Conservation (phyloP, 2,888 invertebrate genomes). For the Protonemura montana region DNA sequence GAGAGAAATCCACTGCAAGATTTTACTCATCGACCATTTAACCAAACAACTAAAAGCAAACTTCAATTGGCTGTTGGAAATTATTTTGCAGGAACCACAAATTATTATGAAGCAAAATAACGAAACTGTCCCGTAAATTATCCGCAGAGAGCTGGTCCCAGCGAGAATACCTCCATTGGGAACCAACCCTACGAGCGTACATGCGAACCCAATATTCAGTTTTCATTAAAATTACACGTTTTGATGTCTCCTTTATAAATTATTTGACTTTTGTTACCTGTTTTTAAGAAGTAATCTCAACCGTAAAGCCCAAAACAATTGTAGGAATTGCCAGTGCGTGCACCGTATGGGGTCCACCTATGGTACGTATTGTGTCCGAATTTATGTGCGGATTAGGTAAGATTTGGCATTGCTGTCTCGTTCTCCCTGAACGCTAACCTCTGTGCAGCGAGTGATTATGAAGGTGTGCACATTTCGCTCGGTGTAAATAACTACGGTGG, state of each 20-base stretch:
- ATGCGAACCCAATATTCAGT: not conserved
- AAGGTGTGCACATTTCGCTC: constrained; percentile 41
- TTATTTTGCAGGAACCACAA: constrained; percentile 1
- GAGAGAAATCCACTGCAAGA: constrained; percentile 16
- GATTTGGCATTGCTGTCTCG: constrained; percentile 43
- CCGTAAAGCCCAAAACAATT: constrained; percentile 46
- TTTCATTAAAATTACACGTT: constrained; percentile 24
- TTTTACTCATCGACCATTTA: constrained; percentile 25
- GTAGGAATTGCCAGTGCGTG: constrained; percentile 39
- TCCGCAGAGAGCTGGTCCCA: not conserved
- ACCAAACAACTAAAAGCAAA: constrained; percentile 21
- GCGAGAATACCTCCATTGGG: not conserved
- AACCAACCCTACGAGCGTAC: not conserved
- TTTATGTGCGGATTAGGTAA: constrained; percentile 49
- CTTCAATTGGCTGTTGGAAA: constrained; percentile 13
- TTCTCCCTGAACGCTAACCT: constrained; percentile 12
- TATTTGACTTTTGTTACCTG: constrained; percentile 46
- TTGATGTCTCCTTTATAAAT: constrained; percentile 46
- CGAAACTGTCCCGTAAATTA: not conserved
- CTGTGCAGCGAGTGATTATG: constrained; percentile 29
- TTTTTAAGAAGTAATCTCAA: constrained; percentile 45
- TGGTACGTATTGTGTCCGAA: constrained; percentile 45
- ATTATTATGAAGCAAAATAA: constrained; percentile 21
- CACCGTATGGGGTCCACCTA: constrained; percentile 2
- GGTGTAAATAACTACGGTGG: constrained; percentile 48